Base-by-base conservation (phyloP, 2,113 vertebrate species). In the Herpailurus yagouaroundi region DNA sequence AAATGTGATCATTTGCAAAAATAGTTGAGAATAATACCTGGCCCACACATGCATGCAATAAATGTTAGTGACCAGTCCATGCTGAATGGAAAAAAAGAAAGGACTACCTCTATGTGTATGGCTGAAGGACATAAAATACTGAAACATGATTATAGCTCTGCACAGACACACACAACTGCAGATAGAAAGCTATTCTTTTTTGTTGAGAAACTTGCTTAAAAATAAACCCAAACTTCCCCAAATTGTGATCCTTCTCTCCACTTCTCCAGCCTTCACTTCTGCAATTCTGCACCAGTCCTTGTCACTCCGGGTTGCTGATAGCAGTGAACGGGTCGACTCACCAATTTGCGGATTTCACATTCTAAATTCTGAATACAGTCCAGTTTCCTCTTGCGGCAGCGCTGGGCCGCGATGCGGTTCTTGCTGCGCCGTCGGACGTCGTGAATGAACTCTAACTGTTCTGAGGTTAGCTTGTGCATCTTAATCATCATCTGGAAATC, bases 401-500 rank as follows among this genome's bases (percentile, higher is more conserved):
- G 99, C 98, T 99, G 99, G 15, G 99, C 99, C 0, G 99, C 99
- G n/a, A 99, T 99, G 69, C 99, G 99, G 98, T 99, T 99, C 98
- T 99, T 99, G 96, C 99, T 99, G 95, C 99, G 99, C 87, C 99
- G 99, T 60, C 99, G 99, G 97, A 99, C 99, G 0, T 99, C 99
- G 0, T 99, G 99, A 98, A 99, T 99, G 96, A 99, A 99, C 98
- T 99, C 99, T 31, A 99, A 99, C 98, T 99, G 99, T 98, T 99
- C 99, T 95, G 99, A 99, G 98, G 99, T 99, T 98, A 99, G 99
- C 98, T 99, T 99, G 99, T 99, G 99, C 99, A 99, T 99, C 99
- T 99, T 99, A 98, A 99, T 99, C 99, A 99, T 99, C 99, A 99
- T 99, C 99, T 99, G 99, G 99, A 99, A 99, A 98, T 99, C 99